A percentile compares a stretch with the other conserved stretches of the same genome.
Conservation (phyloP, 2,888 invertebrate species). For the Carabus problematicus region DNA sequence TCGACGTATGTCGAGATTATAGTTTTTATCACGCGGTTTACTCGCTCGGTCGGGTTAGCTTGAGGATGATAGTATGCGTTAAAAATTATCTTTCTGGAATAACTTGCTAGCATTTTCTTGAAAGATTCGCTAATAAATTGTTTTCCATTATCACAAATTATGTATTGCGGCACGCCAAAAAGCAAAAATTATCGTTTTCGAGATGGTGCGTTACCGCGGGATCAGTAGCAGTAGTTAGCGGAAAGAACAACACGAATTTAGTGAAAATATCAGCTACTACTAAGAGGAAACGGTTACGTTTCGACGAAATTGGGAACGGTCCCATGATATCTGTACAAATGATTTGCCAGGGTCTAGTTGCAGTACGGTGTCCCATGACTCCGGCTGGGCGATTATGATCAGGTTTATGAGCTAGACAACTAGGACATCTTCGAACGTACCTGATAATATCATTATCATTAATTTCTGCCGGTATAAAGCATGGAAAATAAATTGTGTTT, state of each 20-base stretch:
- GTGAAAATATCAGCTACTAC: constrained; percentile 42
- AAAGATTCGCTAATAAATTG: constrained; percentile 43
- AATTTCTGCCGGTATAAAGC: too few species aligned
- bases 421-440: too few species aligned
- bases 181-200: constrained; percentile 43
- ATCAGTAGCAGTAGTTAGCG: constrained; percentile 32
- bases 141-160: constrained; percentile 47
- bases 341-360: constrained; percentile 42
- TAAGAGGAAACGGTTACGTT: constrained; percentile 36
- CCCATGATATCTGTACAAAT: constrained; percentile 45
- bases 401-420: too few species aligned
- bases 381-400: constrained; percentile 31
- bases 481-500: too few species aligned
- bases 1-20: constrained; percentile 47
- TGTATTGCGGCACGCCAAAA: constrained; percentile 45
- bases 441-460: too few species aligned
- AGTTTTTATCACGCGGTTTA: constrained; percentile 50
- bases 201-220: not conserved
- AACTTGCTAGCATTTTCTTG: constrained; percentile 23
- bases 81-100: constrained; percentile 42
- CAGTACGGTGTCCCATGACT: constrained; percentile 28
- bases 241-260: constrained; percentile 30
- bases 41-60: constrained; percentile 51
- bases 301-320: constrained; percentile 35
- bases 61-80: constrained; percentile 50